Conservation (phyloP, 2,888 invertebrate species). For the Furcula furcula region DNA sequence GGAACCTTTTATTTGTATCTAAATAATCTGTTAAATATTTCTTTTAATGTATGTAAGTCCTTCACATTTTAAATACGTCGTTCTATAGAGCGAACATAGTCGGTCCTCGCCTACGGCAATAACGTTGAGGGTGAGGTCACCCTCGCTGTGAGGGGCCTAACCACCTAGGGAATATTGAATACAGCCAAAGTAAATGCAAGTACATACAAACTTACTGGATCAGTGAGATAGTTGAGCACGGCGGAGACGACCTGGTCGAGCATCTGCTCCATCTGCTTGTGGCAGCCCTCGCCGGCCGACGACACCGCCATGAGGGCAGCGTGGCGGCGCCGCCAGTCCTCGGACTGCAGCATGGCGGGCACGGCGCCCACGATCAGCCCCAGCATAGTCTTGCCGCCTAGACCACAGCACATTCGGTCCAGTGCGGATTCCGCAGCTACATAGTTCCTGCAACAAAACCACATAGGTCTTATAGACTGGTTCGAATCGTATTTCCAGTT, state of each 20-base stretch:
- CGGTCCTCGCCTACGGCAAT: too few relatives aligned
- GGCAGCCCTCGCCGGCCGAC: conserved; percentile 98
- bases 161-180: too few relatives aligned
- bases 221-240: conserved; percentile 91
- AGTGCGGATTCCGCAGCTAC: conserved; percentile 98
- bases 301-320: conserved; percentile 99
- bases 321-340: conserved; percentile 94
- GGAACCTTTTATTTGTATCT: too few relatives aligned
- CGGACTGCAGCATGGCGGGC: conserved; percentile 91
- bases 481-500: too few relatives aligned
- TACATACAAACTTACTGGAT: conserved; percentile 86
- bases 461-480: too few relatives aligned
- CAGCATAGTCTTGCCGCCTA: conserved; percentile 95
- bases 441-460: conserved; percentile 85
- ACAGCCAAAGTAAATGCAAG: too few relatives aligned
- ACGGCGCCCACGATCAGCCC: conserved; percentile 93
- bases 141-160: too few relatives aligned
- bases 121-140: too few relatives aligned
- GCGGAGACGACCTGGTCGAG: conserved; percentile 96
- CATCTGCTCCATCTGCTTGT: conserved; percentile 98
- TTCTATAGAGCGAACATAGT: too few relatives aligned
- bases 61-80: too few relatives aligned
- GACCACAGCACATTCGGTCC: conserved; percentile 98
- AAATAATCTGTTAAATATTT: too few relatives aligned
- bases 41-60: too few relatives aligned